A percentile compares a stretch with the other conserved stretches of the same genome.
phyloP scores from a whole-genome alignment of 2,797 vertebrate genomes.

The Apodemus agrarius region DNA sequence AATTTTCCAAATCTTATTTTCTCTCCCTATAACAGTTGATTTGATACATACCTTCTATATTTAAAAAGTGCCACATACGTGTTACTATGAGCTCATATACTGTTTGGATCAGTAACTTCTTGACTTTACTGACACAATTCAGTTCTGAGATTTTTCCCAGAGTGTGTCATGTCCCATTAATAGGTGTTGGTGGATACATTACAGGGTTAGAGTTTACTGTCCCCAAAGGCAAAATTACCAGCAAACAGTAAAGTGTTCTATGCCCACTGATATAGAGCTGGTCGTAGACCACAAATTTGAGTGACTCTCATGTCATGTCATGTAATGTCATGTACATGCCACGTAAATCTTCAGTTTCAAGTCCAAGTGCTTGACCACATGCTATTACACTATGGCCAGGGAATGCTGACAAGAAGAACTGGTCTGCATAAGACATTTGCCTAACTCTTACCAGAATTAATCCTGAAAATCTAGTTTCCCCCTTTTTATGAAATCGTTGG shows the following conservation, averaged over 20 bases:
- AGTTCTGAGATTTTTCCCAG: not conserved
- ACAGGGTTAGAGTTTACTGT: not conserved
- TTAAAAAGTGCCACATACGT: not conserved
- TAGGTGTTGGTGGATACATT: too few relatives aligned
- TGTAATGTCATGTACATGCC: not conserved
- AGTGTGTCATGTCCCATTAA: not conserved
- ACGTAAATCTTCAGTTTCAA: not conserved
- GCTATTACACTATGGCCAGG: not conserved
- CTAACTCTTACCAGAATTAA: not conserved
- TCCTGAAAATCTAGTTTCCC: not conserved
- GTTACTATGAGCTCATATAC: not conserved
- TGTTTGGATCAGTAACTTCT: constrained; percentile 7
- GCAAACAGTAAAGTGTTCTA: not conserved
- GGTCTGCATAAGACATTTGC: not conserved
- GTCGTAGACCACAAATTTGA: not conserved
- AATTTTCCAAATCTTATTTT: not conserved
- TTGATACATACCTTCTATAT: not conserved
- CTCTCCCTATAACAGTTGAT: not conserved
- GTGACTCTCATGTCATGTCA: not conserved
- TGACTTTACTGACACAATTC: not conserved
- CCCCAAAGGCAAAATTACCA: not conserved
- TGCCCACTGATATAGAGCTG: not conserved
- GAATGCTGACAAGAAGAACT: too few relatives aligned
- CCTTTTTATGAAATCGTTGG: rapidly evolving
- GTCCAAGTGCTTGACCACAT: not conserved